A percentile compares a stretch with the other conserved stretches of the same genome.
These are phyloP conservation scores for Hydractinia symbiolongicarpus DNA, from an alignment of 30 jellyfish, hydroid and myxozoan genomes.

Conservation along the genomic window DNA sequence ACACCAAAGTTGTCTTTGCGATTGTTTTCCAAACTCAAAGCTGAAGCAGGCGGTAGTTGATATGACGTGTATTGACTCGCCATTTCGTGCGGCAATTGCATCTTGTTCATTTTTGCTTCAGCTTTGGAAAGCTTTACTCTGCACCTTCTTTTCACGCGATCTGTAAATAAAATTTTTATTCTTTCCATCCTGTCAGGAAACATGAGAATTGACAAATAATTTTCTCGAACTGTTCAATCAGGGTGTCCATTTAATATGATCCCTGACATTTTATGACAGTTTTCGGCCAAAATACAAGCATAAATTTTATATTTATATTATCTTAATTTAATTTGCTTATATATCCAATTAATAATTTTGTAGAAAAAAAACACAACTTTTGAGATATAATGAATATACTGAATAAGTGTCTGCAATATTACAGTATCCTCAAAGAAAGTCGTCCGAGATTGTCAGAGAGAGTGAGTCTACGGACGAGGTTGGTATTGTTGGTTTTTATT, in stretches of 20 bases:
- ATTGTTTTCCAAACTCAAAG: not conserved
- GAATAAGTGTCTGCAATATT: too few relatives aligned
- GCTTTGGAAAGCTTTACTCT: conserved; percentile 5
- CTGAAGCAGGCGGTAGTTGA: not conserved
- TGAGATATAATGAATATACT: too few relatives aligned
- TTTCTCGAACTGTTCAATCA: too few relatives aligned
- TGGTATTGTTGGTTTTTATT: too few relatives aligned
- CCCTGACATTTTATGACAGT: too few relatives aligned
- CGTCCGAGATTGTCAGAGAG: not conserved
- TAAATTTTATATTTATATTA: too few relatives aligned
- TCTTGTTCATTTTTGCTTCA: not conserved
- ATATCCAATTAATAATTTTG: too few relatives aligned
- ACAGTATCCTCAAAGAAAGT: not conserved
- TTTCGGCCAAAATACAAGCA: too few relatives aligned
- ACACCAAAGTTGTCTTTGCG: not conserved
- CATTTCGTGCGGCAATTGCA: not conserved
- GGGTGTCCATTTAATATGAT: too few relatives aligned
- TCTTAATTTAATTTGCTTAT: too few relatives aligned
- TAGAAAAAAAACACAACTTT: too few relatives aligned
- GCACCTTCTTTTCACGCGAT: conserved; percentile 26
- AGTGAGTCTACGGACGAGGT: too few relatives aligned
- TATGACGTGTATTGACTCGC: not conserved
- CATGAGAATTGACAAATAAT: not conserved
- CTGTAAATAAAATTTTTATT: not conserved
- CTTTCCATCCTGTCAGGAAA: not conserved